phyloP scores from a whole-genome alignment of 2,113 vertebrate genomes.

The Silurus glanis region DNA sequence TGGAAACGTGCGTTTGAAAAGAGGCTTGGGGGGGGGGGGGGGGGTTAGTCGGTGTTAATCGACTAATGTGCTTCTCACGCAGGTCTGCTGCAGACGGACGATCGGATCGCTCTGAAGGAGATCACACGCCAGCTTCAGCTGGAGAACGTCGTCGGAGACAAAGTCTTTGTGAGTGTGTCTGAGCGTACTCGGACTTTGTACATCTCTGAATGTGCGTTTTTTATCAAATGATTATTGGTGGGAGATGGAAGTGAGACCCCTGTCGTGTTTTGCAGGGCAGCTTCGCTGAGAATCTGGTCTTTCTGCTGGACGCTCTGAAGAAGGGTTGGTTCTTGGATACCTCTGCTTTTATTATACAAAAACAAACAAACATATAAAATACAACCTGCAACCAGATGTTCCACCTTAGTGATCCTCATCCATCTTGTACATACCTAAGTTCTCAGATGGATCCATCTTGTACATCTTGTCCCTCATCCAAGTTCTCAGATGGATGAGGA shows the following conservation, averaged over 20 bases:
- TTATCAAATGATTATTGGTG: neutral
- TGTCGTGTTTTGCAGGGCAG: conserved; percentile 78
- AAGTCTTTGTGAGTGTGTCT: conserved; percentile 91
- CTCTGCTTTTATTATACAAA: neutral
- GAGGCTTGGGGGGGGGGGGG: neutral
- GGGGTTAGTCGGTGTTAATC: neutral
- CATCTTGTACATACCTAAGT: neutral
- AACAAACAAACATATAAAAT: no score
- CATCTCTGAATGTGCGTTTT: neutral
- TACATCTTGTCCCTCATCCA: neutral
- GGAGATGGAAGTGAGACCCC: neutral
- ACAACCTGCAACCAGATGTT: no score
- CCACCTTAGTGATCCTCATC: no score
- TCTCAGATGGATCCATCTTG: neutral
- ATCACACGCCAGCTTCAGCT: conserved; percentile 91
- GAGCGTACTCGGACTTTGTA: neutral
- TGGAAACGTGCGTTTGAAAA: neutral
- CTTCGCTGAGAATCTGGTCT: conserved; percentile 92
- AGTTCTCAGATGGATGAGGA: neutral
- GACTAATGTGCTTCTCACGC: neutral
- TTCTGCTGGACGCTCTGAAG: conserved; percentile 90
- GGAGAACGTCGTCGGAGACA: conserved; percentile 94
- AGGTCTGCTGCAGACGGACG: conserved; percentile 92
- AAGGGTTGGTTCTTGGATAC: conserved; percentile 74
- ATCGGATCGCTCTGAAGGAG: conserved; percentile 90